Evolutionary conservation across 2,113 vertebrate genomes (phyloP).

Genomic region (Piaya cayana): DNA sequence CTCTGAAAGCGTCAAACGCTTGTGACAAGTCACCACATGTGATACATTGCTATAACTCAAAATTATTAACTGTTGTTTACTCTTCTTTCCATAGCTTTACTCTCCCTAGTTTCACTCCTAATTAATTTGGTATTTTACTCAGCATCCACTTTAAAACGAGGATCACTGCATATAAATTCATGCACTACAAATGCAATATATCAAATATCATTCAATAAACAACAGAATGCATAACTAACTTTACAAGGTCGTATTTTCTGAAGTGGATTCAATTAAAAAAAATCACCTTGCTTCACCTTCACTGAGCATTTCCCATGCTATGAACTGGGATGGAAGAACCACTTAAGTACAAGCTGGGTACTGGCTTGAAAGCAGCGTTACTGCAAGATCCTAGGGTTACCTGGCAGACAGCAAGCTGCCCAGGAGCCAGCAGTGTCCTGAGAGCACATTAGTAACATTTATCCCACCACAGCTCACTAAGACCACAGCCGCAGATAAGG

Average conservation of each 20-base stretch:
- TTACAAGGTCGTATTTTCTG: not conserved
- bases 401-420: not conserved
- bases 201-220: not conserved
- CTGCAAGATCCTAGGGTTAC: not conserved
- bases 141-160: not conserved
- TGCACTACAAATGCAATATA: not conserved
- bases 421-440: not conserved
- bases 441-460: not conserved
- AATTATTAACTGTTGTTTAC: not conserved
- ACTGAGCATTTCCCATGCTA: not conserved
- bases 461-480: not conserved
- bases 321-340: not conserved
- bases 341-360: not conserved
- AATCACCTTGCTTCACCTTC: not conserved
- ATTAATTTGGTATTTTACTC: not conserved
- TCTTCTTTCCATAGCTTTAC: not conserved
- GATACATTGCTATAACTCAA: not conserved
- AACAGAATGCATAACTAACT: not conserved
- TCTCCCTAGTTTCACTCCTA: not conserved
- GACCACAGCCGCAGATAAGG: not conserved
- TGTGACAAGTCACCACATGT: not conserved
- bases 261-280: not conserved
- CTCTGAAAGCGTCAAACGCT: not conserved
- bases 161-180: not conserved
- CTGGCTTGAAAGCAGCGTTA: not conserved